phyloP scores from a whole-genome alignment of 2,113 vertebrate species.

The Aptenodytes forsteri region DNA sequence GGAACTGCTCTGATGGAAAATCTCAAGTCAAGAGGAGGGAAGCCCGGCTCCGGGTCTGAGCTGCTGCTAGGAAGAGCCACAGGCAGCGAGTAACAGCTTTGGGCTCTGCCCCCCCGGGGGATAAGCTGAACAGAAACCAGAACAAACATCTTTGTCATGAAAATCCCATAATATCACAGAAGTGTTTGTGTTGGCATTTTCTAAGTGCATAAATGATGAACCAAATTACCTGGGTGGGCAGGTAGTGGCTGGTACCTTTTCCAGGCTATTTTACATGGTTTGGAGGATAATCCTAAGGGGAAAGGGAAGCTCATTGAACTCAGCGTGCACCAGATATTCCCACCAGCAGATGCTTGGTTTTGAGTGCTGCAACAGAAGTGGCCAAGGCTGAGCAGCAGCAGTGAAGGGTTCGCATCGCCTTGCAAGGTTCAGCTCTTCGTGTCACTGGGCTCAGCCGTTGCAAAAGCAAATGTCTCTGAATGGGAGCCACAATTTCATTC shows the following conservation, averaged over 20 bases:
- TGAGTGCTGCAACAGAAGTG: background rate
- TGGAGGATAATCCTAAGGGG: background rate
- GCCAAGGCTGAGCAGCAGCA: background rate
- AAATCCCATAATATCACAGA: background rate
- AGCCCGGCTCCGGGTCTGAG: background rate
- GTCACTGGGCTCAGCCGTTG: background rate
- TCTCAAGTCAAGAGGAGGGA: slow-evolving; percentile 10
- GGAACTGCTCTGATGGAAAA: slow-evolving; percentile 30
- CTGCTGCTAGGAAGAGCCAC: background rate
- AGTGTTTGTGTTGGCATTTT: background rate
- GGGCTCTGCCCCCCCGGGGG: background rate
- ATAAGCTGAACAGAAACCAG: background rate
- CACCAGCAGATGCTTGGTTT: background rate
- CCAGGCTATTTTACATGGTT: background rate
- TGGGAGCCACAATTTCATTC: background rate
- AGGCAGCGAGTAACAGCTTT: background rate
- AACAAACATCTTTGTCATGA: background rate
- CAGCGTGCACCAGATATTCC: background rate
- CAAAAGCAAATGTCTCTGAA: background rate
- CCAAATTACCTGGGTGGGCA: background rate
- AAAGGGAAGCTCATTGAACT: background rate
- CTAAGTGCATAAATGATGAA: background rate
- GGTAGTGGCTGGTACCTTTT: background rate
- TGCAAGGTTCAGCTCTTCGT: background rate
- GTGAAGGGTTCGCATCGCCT: background rate